A percentile compares a stretch with the other conserved stretches of the same genome.
These are phyloP conservation scores for Plodia interpunctella DNA, from an alignment of 1,140 invertebrate genomes.

Conservation along the genomic window DNA sequence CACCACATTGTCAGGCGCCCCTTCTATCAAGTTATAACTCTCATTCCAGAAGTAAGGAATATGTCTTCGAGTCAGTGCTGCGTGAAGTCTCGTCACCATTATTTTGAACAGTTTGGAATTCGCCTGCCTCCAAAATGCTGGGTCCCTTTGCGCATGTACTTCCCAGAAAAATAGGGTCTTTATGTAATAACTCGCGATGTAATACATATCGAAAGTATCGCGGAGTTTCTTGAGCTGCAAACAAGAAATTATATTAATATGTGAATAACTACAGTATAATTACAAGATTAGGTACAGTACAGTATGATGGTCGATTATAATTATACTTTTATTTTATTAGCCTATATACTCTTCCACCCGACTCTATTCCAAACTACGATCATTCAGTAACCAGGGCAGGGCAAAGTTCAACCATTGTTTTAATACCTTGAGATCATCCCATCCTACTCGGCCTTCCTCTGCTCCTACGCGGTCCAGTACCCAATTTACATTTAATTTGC, in stretches of 20 bases:
- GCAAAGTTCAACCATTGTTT: too few species aligned
- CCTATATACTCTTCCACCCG: too few species aligned
- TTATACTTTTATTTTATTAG: too few species aligned
- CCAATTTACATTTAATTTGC: too few species aligned
- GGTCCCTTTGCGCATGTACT: conserved; percentile 24
- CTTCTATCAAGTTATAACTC: conserved; percentile 39
- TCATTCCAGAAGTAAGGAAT: conserved; percentile 57
- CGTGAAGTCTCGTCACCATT: conserved; percentile 38
- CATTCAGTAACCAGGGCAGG: too few species aligned
- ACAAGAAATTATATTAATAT: conserved; percentile 21
- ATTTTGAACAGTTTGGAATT: conserved; percentile 36
- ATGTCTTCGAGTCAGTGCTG: conserved; percentile 22
- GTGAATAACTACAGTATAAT: not conserved
- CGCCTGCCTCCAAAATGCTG: conserved; percentile 32
- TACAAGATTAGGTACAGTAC: too few species aligned
- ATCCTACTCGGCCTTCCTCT: too few species aligned
- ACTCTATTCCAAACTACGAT: too few species aligned
- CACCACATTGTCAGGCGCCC: conserved; percentile 19
- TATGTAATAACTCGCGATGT: conserved; percentile 54
- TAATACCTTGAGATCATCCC: too few species aligned
- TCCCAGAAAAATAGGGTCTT: conserved; percentile 61
- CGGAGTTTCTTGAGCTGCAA: conserved; percentile 50
- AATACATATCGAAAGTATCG: conserved; percentile 39
- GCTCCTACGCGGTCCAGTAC: too few species aligned
- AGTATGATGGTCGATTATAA: too few species aligned